phyloP scores from a whole-genome alignment of 2,797 vertebrate genomes.

The Phaenicophaeus curvirostris region DNA sequence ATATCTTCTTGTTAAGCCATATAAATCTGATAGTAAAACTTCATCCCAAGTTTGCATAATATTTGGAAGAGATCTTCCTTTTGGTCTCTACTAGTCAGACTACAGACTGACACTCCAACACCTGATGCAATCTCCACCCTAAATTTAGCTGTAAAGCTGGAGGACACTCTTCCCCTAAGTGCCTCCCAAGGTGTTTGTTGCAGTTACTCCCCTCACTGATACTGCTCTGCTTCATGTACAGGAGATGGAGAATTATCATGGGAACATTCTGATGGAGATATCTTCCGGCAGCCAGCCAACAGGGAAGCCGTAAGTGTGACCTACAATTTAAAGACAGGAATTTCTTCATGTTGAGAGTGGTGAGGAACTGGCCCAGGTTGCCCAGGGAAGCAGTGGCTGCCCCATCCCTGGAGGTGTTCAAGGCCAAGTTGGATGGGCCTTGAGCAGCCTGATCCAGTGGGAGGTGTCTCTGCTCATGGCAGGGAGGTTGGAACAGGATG shows the following conservation, averaged over 20 bases:
- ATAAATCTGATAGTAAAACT: background rate
- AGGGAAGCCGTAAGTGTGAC: constrained; percentile 84
- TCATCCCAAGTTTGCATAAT: background rate
- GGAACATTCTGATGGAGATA: constrained; percentile 80
- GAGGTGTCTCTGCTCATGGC: too few species aligned
- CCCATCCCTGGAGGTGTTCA: too few species aligned
- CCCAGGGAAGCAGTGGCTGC: too few species aligned
- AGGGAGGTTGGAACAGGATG: too few species aligned
- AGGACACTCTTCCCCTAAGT: background rate
- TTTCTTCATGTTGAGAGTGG: too few species aligned
- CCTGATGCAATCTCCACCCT: background rate
- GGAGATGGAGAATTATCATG: constrained; percentile 82
- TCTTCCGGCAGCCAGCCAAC: constrained; percentile 82
- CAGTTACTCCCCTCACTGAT: background rate
- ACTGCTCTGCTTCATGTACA: constrained; percentile 44
- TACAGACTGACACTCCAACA: background rate
- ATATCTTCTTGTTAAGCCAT: background rate
- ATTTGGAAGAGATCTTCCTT: background rate
- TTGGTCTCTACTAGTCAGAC: background rate
- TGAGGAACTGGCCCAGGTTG: too few species aligned
- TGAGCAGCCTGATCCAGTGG: too few species aligned
- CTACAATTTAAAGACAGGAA: background rate
- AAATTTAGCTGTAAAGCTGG: background rate
- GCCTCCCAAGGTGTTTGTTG: background rate
- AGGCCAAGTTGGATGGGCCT: too few species aligned